Evolutionary conservation across 1,140 invertebrate genomes (phyloP), one percentile per base, ranked within the genome.

Genomic region (Radopholus similis): DNA sequence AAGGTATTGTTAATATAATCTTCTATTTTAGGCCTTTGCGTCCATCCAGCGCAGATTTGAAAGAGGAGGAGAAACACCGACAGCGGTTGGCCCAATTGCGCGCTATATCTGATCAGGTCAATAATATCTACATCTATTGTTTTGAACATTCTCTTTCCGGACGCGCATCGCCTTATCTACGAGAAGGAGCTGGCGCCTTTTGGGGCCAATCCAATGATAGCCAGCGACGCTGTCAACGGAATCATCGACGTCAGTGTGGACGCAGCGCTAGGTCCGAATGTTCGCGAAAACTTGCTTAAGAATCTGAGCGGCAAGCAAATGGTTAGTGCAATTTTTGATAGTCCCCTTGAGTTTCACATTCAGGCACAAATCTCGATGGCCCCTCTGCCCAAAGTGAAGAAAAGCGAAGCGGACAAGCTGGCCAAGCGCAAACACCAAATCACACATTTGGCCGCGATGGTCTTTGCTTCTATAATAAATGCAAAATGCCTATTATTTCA

Each of bases 371-470:
- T 73, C 9, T 34, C 72, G 9, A 18, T 54, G 30, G 68, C 38
- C 28, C 53, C 76, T 4, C 18, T 76, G 49, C 76, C 72, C 30
- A 72, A 68, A 44, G 55, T 73, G 13, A 72, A 73, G 35, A 78
- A 73, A 35, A 44, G 9, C 35, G 42, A 59, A 15, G 32, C 59
- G 28, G 73, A 75, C 49, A 71, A 63, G 55, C 58, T 69, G 38
- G 74, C 75, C 9, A 73, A 78, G 51, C 58, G 71, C 54, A 77
- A 77, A 38, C 75, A 77, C 44, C 75, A 77, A 64, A 77, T 77
- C 42, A 77, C 76, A 21, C 72, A 77, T 73, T 51, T 77, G 21
- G 75, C 75, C 2, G 35, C 58, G 23, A 35, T 78, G 67, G 67
- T 69, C n/a, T 38, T 66, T 65, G 15, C 1, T 63, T 63, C 26